Base-by-base conservation (phyloP, 2,113 vertebrate genomes). In the Platichthys flesus region DNA sequence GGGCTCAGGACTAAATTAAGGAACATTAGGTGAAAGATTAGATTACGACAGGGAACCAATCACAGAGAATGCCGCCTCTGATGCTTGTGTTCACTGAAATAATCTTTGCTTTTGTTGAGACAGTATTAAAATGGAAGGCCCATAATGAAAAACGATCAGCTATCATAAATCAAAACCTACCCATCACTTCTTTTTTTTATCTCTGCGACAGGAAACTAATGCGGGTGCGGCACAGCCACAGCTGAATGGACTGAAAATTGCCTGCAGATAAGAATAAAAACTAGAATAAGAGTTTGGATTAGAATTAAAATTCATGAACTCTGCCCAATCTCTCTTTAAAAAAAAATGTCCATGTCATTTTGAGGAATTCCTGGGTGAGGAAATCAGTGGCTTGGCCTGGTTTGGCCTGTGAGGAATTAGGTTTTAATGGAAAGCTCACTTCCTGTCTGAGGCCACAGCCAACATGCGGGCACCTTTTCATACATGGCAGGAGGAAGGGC, bases 231-330 rank as follows among this genome's bases (percentile, higher is more conserved):
- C 23, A 74, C 72, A 77, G 60, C 7, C 24, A 64, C 54, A 59
- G 26, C 65, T 87, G 83, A 88, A 84, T 67, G 63, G 67, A 73
- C 52, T 73, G 79, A 82, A 83, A 90, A 89, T 74, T 81, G 87
- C 88, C 87, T 79, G 68, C 71, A 85, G 89, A 89, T 90, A 89
- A 86, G 85, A 92, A 88, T 71, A 81, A 88, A 66, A 81, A 71
- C 47, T 78, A 62, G 73, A 89, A 83, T 79, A 86, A 76, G 70
- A 84, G 80, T 85, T 91, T 78, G 76, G 84, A 88, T 89, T 90
- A 73, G 74, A 86, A 91, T 93, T 93, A 82, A 89, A 86, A 90
- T 92, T 87, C 86, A 92, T 91, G 86, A 84, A 83, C 59, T 69
- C 69, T 71, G 49, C 65, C 18, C 72, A 59, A 74, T 79, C 71